A percentile compares a stretch with the other conserved stretches of the same genome.
Evolutionary conservation across 2,797 vertebrate genomes (phyloP).

Genomic region (Sebastes diaconus): DNA sequence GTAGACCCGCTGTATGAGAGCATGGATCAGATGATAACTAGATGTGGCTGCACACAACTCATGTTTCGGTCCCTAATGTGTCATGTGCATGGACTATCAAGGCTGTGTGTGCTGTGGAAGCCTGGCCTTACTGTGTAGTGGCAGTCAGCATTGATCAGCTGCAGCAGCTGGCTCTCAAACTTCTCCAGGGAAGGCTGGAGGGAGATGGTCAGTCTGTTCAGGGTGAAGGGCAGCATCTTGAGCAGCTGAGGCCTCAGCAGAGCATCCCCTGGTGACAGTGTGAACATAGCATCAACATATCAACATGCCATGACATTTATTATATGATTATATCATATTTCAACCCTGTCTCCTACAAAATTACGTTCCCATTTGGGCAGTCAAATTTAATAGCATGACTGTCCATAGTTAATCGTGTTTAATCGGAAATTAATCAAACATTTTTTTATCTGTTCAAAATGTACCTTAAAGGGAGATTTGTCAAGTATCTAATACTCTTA

Average conservation of each 20-base stretch:
- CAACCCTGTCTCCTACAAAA: too few relatives aligned
- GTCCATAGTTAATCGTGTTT: too few relatives aligned
- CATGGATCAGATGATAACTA: not conserved
- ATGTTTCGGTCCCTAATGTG: not conserved
- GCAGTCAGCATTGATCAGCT: conserved; percentile 84
- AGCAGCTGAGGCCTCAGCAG: conserved; percentile 87
- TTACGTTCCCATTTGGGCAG: too few relatives aligned
- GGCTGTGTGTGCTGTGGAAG: conserved; percentile 3
- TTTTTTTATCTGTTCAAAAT: too few relatives aligned
- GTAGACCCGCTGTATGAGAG: not conserved
- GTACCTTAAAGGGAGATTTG: too few relatives aligned
- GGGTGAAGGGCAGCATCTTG: conserved; percentile 80
- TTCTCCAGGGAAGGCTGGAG: conserved; percentile 89
- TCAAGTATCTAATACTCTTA: too few relatives aligned
- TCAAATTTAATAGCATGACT: too few relatives aligned
- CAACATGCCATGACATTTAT: not conserved
- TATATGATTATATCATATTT: not conserved
- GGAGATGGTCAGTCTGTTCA: conserved; percentile 85
- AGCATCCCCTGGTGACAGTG: conserved; percentile 78
- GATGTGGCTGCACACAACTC: not conserved
- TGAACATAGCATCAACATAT: conserved; percentile 2
- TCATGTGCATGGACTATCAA: not conserved
- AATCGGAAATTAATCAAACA: too few relatives aligned
- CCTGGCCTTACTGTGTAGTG: conserved; percentile 85
- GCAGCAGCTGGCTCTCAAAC: conserved; percentile 91